phyloP scores from a whole-genome alignment of 2,797 vertebrate genomes.

The Sternarchorhynchus goeldii region DNA sequence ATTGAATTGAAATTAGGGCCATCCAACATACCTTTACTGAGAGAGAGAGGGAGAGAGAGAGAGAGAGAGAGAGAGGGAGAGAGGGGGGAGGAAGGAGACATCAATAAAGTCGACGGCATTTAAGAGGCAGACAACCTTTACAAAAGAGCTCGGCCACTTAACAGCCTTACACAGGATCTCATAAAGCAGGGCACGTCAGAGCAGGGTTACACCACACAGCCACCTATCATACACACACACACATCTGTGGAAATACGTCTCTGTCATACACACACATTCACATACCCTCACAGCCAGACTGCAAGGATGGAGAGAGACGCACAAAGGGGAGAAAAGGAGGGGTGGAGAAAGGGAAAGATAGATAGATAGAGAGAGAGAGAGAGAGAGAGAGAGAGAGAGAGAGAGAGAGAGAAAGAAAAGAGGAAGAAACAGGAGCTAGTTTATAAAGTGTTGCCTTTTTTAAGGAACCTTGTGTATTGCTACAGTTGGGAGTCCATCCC shows the following conservation, averaged over 20 bases:
- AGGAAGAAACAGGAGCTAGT: too few species aligned
- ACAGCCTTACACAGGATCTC: constrained; percentile 71
- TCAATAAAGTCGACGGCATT: constrained; percentile 82
- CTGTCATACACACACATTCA: background rate
- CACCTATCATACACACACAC: constrained; percentile 48
- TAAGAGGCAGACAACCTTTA: constrained; percentile 85
- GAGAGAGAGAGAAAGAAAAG: too few species aligned
- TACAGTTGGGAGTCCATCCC: too few species aligned
- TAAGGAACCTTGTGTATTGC: too few species aligned
- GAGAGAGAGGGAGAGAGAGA: too few species aligned
- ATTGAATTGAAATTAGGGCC: constrained; percentile 78
- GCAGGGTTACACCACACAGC: constrained; percentile 36
- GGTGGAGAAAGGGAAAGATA: too few species aligned
- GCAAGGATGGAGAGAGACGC: too few species aligned
- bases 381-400: too few species aligned
- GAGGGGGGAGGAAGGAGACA: constrained; percentile 68
- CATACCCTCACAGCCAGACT: background rate
- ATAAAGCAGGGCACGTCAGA: constrained; percentile 68
- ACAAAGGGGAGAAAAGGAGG: too few species aligned
- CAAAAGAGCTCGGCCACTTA: constrained; percentile 78
- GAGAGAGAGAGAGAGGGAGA: constrained; percentile 63
- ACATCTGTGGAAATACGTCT: background rate
- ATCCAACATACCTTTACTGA: constrained; percentile 70
- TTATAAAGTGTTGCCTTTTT: too few species aligned
- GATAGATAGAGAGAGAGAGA: too few species aligned